Conservation (phyloP, 2,113 vertebrate species). For the Trogon melanurus region DNA sequence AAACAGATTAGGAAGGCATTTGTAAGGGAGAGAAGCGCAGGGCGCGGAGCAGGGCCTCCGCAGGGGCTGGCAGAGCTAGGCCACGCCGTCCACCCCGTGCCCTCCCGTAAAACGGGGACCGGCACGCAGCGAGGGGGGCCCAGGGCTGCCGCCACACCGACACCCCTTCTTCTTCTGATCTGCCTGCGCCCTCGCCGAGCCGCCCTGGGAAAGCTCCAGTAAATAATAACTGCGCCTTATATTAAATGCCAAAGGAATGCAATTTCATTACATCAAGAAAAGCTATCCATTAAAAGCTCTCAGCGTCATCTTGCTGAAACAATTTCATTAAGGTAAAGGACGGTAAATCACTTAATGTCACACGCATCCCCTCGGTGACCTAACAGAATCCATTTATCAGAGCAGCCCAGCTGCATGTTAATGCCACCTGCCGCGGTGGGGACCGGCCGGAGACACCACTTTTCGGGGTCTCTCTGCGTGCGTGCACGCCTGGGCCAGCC, state of each 20-base stretch:
- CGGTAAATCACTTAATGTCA: constrained; percentile 96
- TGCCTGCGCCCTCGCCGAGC: constrained; percentile 61
- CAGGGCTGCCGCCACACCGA: constrained; percentile 46
- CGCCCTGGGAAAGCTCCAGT: constrained; percentile 79
- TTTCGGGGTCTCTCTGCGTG: constrained; percentile 5
- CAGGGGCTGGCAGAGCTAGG: constrained; percentile 1
- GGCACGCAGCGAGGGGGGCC: no score
- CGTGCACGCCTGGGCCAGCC: not conserved
- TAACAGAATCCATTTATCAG: constrained; percentile 91
- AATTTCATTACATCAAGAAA: constrained; percentile 93
- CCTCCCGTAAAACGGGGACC: no score
- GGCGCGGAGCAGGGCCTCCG: not conserved
- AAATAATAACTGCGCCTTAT: constrained; percentile 90
- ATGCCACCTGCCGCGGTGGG: constrained; percentile 77
- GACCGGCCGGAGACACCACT: constrained; percentile 21
- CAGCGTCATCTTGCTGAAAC: constrained; percentile 91
- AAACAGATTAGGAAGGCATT: constrained; percentile 75
- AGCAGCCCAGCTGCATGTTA: constrained; percentile 88
- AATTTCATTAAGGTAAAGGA: constrained; percentile 98
- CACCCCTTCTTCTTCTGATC: constrained; percentile 81
- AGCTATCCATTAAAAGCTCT: constrained; percentile 92
- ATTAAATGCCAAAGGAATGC: constrained; percentile 90
- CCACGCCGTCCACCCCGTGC: not conserved
- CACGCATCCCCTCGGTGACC: constrained; percentile 87
- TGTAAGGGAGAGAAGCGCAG: constrained; percentile 40